Evolutionary conservation across 2,797 vertebrate genomes (phyloP).

Genomic region (Lagorchestes hirsutus): DNA sequence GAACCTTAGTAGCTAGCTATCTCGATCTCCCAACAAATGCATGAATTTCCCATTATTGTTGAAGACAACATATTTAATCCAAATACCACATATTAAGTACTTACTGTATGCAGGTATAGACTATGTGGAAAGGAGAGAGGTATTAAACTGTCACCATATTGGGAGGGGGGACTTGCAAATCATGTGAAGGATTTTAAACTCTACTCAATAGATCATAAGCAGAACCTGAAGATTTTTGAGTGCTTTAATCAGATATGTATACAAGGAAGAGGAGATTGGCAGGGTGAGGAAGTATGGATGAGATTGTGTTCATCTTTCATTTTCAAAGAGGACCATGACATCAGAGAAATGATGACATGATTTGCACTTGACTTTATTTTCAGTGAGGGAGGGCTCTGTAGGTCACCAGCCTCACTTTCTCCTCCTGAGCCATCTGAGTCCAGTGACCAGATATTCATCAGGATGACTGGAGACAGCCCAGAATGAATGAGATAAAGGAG

Average conservation of each 20-base stretch:
- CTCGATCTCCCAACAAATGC: neutral
- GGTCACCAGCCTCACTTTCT: too few relatives aligned
- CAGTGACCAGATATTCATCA: too few relatives aligned
- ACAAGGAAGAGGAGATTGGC: neutral
- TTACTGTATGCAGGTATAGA: neutral
- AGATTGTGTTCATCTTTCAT: too few relatives aligned
- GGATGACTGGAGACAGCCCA: too few relatives aligned
- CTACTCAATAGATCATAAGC: neutral
- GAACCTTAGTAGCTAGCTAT: neutral
- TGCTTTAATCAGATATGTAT: neutral
- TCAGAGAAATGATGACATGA: too few relatives aligned
- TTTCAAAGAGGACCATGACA: too few relatives aligned
- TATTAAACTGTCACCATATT: neutral
- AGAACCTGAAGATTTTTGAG: neutral
- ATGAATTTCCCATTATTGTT: neutral
- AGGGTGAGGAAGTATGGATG: neutral
- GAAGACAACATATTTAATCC: neutral
- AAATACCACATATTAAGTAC: neutral
- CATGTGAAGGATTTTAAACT: neutral
- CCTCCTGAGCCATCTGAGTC: too few relatives aligned
- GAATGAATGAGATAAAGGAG: neutral
- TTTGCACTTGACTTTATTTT: too few relatives aligned
- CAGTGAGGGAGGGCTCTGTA: too few relatives aligned
- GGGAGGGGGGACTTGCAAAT: neutral
- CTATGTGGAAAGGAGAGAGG: neutral